Evolutionary conservation across 2,888 invertebrate genomes (phyloP).

Genomic region (Cybosia mesomella): DNA sequence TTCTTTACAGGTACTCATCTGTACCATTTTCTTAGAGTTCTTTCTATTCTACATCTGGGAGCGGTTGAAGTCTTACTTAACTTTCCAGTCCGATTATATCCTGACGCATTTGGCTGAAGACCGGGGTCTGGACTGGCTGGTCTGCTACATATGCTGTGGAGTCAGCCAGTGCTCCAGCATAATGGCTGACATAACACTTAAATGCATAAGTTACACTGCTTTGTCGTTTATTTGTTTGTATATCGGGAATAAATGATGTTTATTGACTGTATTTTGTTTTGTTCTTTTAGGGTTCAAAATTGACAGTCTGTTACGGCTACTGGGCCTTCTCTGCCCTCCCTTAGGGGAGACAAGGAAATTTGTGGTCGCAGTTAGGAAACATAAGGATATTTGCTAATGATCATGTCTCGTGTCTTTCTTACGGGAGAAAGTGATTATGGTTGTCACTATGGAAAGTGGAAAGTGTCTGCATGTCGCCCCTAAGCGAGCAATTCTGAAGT

Average conservation of each 20-base stretch:
- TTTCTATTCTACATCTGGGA: conserved; percentile 64
- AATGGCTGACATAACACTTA: conserved; percentile 61
- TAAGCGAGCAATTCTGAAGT: no score
- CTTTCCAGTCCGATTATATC: conserved; percentile 62
- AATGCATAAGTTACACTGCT: conserved; percentile 56
- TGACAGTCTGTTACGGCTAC: no score
- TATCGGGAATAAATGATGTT: conserved; percentile 26
- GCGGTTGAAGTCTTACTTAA: conserved; percentile 57
- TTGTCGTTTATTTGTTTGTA: conserved; percentile 56
- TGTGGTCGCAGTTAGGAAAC: no score
- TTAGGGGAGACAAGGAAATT: no score
- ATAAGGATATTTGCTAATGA: no score
- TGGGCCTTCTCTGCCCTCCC: no score
- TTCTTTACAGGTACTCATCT: conserved; percentile 60
- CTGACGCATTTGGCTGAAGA: conserved; percentile 59
- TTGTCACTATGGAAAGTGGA: no score
- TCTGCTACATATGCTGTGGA: conserved; percentile 66
- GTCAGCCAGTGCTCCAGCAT: conserved; percentile 56
- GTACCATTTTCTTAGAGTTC: conserved; percentile 61
- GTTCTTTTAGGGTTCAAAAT: no score
- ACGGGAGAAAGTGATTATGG: no score
- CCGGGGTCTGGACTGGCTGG: conserved; percentile 60
- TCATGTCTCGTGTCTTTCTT: no score
- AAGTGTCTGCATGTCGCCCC: no score
- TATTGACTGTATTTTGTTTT: not conserved